Evolutionary conservation across 2,797 vertebrate genomes (phyloP).

Genomic region (Geotria australis): DNA sequence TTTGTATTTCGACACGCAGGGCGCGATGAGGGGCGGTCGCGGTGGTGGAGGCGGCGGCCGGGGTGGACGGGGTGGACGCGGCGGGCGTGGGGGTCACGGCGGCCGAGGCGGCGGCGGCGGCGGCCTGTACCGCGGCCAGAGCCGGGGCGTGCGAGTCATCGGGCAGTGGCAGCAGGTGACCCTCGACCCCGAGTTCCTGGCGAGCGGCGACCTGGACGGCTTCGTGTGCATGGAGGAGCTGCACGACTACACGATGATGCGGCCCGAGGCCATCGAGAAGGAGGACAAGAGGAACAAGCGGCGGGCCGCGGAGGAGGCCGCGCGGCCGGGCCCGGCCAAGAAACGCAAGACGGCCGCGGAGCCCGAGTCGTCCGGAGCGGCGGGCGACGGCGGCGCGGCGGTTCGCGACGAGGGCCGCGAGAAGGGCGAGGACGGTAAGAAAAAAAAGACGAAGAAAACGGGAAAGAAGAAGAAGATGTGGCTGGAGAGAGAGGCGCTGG

Average conservation of each 20-base stretch:
- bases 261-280: constrained; percentile 13
- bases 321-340: not conserved
- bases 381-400: too few species aligned
- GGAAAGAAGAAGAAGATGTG: not conserved
- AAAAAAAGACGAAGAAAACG: not conserved
- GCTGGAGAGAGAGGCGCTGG: not conserved
- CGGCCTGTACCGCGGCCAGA: constrained; percentile 1
- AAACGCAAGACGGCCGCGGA: constrained; percentile 1
- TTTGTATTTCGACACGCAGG: too few species aligned
- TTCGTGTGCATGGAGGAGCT: constrained; percentile 78
- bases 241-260: constrained; percentile 35
- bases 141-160: constrained; percentile 24
- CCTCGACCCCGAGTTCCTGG: constrained; percentile 41
- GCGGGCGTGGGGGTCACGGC: too few species aligned
- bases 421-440: too few species aligned
- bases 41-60: too few species aligned
- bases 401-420: too few species aligned
- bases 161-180: constrained; percentile 47
- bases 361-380: too few species aligned
- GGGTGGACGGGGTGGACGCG: too few species aligned
- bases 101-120: too few species aligned
- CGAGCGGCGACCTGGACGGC: constrained; percentile 34
- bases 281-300: constrained; percentile 13
- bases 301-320: constrained; percentile 7
- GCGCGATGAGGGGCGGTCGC: too few species aligned